Evolutionary conservation across 37 sponge, comb jelly and placozoan species (phyloP).

Genomic region (Beroe forskalii): DNA sequence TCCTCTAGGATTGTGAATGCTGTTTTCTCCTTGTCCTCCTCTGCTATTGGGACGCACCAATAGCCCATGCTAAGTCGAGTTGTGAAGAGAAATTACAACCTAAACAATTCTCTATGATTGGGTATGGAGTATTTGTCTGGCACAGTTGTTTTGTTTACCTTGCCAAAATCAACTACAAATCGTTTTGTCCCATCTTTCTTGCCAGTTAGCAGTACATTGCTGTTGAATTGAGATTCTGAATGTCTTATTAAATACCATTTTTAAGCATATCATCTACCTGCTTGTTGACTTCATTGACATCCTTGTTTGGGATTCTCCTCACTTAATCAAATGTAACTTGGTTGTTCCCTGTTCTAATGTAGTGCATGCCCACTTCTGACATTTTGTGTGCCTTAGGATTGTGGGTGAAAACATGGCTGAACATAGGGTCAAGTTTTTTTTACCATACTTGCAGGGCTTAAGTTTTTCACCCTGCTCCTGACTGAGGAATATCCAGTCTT

Average conservation of each 20-base stretch:
- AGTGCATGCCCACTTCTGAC: not conserved
- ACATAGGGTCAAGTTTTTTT: too few relatives aligned
- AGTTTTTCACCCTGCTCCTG: not conserved
- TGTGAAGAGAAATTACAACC: not conserved
- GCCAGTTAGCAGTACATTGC: not conserved
- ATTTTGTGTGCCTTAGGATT: not conserved
- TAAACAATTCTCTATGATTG: not conserved
- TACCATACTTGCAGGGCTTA: too few relatives aligned
- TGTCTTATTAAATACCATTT: not conserved
- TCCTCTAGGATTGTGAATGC: not conserved
- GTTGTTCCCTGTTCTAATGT: not conserved
- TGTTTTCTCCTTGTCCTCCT: not conserved
- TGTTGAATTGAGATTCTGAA: not conserved
- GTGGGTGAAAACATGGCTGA: not conserved
- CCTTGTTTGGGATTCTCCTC: not conserved
- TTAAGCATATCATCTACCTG: not conserved
- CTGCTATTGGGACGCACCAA: not conserved
- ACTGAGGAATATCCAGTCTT: not conserved
- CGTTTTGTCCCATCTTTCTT: constrained; percentile 11
- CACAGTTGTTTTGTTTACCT: not conserved
- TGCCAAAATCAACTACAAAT: not conserved
- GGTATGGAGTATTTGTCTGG: not conserved
- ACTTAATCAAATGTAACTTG: not conserved
- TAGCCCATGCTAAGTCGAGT: not conserved
- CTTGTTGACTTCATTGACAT: not conserved